Conservation (phyloP, 92 coral and sea anemone genomes). For the Bergia sp. region DNA sequence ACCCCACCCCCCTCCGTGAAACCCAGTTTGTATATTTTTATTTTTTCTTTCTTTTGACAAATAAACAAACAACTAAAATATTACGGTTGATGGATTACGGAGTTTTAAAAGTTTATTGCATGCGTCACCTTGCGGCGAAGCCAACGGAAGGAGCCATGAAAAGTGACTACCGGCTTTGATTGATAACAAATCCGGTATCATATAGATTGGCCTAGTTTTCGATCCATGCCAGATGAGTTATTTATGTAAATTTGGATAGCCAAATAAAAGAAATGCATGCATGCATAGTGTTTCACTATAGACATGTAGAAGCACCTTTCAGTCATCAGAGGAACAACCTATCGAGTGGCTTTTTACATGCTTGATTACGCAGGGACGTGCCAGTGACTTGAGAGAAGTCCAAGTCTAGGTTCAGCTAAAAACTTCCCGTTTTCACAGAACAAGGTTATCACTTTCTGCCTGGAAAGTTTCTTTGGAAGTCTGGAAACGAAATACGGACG, state of each 20-base stretch:
- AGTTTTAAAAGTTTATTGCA: no score
- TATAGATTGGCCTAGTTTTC: conserved; percentile 39
- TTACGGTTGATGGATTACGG: background rate
- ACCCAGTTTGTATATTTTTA: background rate
- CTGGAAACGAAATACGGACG: conserved; percentile 32
- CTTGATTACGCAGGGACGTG: conserved; percentile 25
- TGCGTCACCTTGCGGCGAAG: conserved; percentile 24
- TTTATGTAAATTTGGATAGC: conserved; percentile 30
- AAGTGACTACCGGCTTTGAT: conserved; percentile 42
- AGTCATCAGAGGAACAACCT: background rate
- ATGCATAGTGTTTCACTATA: conserved; percentile 20
- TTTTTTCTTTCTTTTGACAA: background rate
- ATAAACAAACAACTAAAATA: background rate
- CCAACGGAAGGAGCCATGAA: background rate
- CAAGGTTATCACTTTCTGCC: no score
- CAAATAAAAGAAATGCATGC: conserved; percentile 29
- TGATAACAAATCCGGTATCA: conserved; percentile 36
- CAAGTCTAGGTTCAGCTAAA: background rate
- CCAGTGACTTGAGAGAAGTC: background rate
- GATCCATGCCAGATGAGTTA: conserved; percentile 44
- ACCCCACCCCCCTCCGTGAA: background rate
- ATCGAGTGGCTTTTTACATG: background rate
- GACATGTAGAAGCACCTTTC: background rate
- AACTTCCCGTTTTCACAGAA: conserved; percentile 23
- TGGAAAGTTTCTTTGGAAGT: conserved; percentile 5